These are phyloP conservation scores for Cephus rjabovi DNA, from an alignment of 2,888 invertebrate species.

Conservation along the genomic window DNA sequence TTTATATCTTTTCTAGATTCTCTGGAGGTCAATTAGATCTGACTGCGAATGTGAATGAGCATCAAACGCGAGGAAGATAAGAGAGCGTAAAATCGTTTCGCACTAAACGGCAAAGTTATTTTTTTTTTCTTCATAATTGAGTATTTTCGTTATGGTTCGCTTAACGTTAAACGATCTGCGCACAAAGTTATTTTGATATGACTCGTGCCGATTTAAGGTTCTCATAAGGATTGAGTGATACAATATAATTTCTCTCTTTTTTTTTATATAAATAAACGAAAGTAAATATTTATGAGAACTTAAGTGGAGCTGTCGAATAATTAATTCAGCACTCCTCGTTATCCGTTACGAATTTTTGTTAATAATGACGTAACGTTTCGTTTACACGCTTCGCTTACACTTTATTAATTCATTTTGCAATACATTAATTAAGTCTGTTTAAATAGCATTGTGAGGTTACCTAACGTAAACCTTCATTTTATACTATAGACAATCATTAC, in stretches of 20 bases:
- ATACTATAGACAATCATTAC: slow-evolving; percentile 64
- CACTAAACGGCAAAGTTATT: not conserved
- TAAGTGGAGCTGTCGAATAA: not conserved
- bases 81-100: not conserved
- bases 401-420: slow-evolving; percentile 66
- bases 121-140: not conserved
- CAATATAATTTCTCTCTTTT: not conserved
- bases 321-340: not conserved
- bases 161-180: not conserved
- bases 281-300: not conserved
- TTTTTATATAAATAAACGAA: slow-evolving; percentile 2
- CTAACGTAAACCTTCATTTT: slow-evolving; percentile 60
- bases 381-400: slow-evolving; percentile 65
- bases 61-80: not conserved
- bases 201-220: not conserved
- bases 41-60: not conserved
- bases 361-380: slow-evolving; percentile 29
- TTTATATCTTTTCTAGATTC: not conserved
- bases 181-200: not conserved
- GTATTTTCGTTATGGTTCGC: not conserved
- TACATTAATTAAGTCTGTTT: slow-evolving; percentile 67
- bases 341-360: not conserved
- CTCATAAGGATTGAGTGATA: slow-evolving; percentile 5
- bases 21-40: not conserved
- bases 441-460: slow-evolving; percentile 63